Base-by-base conservation (phyloP, 2,797 vertebrate genomes). In the Cuniculus paca region DNA sequence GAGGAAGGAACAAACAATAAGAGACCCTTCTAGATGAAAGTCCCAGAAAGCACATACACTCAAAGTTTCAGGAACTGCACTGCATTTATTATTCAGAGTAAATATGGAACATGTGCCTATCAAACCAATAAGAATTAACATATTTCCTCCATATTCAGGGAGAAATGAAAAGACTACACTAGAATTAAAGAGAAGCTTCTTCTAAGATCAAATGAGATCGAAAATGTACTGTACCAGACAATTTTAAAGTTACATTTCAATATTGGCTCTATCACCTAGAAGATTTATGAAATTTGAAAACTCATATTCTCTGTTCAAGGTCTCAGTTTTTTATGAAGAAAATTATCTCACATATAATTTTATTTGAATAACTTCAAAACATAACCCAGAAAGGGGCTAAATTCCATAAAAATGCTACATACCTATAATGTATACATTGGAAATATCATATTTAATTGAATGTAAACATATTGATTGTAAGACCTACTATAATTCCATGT, bases 211-310 rank as follows among this genome's bases (percentile, higher is more conserved):
- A 39, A 34, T 4, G 9, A 20, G 6, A n/a, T 11, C 6, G 34
- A 13, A 79, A 48, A 42, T 68, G 36, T 86, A 54, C 20, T 78
- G 10, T 45, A 89, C n/a, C 3, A 75, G 65, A 68, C 95, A 75
- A 81, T 75, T 75, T 7, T 12, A 91, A 81, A 77, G 42, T 81
- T 45, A 89, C 2, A 52, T 72, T 90, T 28, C 19, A 90, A 52
- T 22, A 52, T 82, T 60, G 52, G 22, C n/a, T 77, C 20, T 56
- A 54, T 36, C 26, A 48, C 31, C 20, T 85, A 24, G 17, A 65
- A 92, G 28, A 80, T 92, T 68, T 74, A 80, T 52, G 65, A 86
- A 68, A 13, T 82, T 54, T 75, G n/a, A 87, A 92, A 95, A 81
- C 36, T 60, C 50, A 92, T 36, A 68, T 60, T 26, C 42, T 9